These are phyloP conservation scores for Astyanax mexicanus DNA, from an alignment of 2,797 vertebrate genomes.

Conservation along the genomic window DNA sequence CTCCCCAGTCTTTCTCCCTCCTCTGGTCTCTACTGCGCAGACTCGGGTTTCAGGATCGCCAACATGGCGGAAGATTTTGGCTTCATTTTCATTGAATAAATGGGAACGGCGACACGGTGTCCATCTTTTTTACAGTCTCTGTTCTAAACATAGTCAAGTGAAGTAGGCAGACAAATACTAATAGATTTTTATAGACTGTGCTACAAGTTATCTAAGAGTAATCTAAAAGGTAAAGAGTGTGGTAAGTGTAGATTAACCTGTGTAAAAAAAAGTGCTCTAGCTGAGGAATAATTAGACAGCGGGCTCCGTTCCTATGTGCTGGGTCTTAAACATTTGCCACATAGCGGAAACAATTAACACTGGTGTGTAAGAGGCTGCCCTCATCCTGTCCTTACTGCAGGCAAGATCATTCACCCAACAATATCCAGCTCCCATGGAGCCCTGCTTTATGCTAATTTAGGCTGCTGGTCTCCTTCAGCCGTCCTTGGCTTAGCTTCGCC, in stretches of 20 bases:
- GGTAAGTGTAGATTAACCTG: too few relatives aligned
- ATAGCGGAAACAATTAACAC: conserved; percentile 87
- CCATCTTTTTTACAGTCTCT: too few relatives aligned
- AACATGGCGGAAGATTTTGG: too few relatives aligned
- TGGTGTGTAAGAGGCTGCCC: conserved; percentile 83
- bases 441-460: conserved; percentile 92
- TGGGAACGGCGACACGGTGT: too few relatives aligned
- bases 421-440: conserved; percentile 77
- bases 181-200: too few relatives aligned
- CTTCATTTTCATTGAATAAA: too few relatives aligned
- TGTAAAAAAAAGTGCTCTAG: not conserved
- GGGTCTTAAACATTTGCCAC: conserved; percentile 84
- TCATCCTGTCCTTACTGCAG: conserved; percentile 90
- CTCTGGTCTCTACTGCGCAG: too few relatives aligned
- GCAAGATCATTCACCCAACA: conserved; percentile 85
- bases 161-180: too few relatives aligned
- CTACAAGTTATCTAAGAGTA: not conserved
- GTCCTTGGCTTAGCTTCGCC: conserved; percentile 90
- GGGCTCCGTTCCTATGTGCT: conserved; percentile 76
- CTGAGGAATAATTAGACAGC: conserved; percentile 71
- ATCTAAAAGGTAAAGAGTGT: too few relatives aligned
- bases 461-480: conserved; percentile 86
- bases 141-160: too few relatives aligned
- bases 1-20: too few relatives aligned
- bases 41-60: too few relatives aligned